Evolutionary conservation across 1,140 invertebrate genomes (phyloP), one percentile per base, ranked within the genome.

Genomic region (Drosophila equinoxialis): DNA sequence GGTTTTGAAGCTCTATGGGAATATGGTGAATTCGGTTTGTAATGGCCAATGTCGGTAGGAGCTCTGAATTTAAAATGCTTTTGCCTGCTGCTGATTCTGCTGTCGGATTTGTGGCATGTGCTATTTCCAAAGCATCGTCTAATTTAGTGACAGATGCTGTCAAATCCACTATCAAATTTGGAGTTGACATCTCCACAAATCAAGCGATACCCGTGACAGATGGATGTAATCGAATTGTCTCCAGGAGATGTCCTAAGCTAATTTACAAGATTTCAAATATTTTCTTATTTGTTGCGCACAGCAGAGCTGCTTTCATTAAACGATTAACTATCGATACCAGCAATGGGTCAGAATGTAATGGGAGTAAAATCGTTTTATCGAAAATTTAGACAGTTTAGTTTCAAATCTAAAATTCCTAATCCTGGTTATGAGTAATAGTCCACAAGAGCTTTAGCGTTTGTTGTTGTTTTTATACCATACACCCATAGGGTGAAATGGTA

Each of bases 1-100:
- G 82, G 68, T 81, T 91, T 71, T 91, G 90, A 23, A 91, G 48
- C 48, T 91, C 90, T 64, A 89, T 81, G 14, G 86, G 83, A 7
- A 91, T 8, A 37, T 37, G 10, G 8, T 37, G 1, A 37, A 37
- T 37, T 37, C 11, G 8, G 1, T 48, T 51, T 23, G 3, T 51
- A 23, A 23, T 14, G 8, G 45, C 17, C 17, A 51, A 20, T 1
- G 14, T 23, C 45, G 17, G 45, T n/a, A 23, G 11, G 14, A 7
- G 6, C 14, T 48, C 17, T 48, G 45, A 17, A 8, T 8, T 48
- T 20, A 7, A 7, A 37, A 37, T 11, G 1, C 10, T 11, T 37
- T 8, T 37, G 35, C 35, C 6, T 17, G 2, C 45, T 48, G 14
- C 11, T 51, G 45, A 4, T 4, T 23, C 45, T 8, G 10, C 7